phyloP scores from a whole-genome alignment of 2,113 vertebrate species.

The Ictidomys tridecemlineatus region DNA sequence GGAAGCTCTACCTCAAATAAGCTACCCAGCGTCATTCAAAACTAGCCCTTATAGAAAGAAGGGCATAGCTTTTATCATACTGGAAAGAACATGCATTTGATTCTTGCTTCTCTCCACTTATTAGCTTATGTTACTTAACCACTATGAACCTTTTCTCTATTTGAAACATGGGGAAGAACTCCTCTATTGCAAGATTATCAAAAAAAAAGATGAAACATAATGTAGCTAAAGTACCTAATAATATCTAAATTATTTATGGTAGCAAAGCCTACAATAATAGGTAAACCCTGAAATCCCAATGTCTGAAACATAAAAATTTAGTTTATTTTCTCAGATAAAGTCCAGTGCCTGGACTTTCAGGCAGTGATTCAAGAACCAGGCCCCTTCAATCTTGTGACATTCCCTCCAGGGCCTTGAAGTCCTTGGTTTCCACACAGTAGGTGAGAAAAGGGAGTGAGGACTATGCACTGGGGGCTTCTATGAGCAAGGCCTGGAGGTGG shows the following conservation, averaged over 20 bases:
- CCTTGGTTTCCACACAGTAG: background rate
- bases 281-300: background rate
- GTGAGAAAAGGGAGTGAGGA: background rate
- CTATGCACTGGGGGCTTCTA: background rate
- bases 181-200: background rate
- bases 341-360: background rate
- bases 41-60: background rate
- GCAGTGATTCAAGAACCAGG: background rate
- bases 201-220: background rate
- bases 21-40: background rate
- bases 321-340: background rate
- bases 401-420: background rate
- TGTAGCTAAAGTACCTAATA: background rate
- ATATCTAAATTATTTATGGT: background rate
- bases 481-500: background rate
- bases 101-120: background rate
- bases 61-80: background rate
- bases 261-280: background rate
- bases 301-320: background rate
- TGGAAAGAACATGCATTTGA: background rate
- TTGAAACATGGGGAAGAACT: background rate
- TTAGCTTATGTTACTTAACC: background rate
- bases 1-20: too few species aligned
- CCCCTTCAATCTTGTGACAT: background rate
- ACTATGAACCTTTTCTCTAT: background rate